Base-by-base conservation (phyloP, 2,888 invertebrate genomes). In the Pheosia gnoma region DNA sequence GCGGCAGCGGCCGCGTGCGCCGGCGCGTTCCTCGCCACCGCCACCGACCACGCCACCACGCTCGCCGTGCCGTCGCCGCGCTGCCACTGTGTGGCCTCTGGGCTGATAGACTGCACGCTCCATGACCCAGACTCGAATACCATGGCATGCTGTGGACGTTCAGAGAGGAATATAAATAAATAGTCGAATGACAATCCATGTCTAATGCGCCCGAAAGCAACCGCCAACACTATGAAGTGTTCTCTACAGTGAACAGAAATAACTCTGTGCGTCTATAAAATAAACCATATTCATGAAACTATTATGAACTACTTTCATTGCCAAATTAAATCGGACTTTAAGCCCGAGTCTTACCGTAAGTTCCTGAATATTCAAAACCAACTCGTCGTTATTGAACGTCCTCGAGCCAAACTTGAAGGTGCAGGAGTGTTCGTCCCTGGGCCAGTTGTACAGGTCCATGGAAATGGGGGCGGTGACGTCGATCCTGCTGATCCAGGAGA, bases 361-460 rank as follows among this genome's bases (percentile, higher is more conserved):
- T 4, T 86, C 79, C 36, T 61, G 72, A 11, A 86, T 64, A 1
- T 62, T 61, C 9, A 91, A 57, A 6, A 95, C 93, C 8, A 96
- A 88, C 72, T 96, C 94, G 38, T 95, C 94, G 0, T 94, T 94
- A 60, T 93, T 92, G 79, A 96, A 95, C 0, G 95, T 95, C 95
- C 97, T 96, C 0, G 97, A 97, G 1, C 96, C 97, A 66, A 98
- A 95, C 77, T 94, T 94, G 64, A 97, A 87, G 54, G 83, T 78
- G 75, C 96, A 96, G 0, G 81, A 86, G 82, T 98, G 97, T 6
- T 88, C 88, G 84, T 98, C 98, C 57, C 93, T 95, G 0, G 98
- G 98, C 97, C 97, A 98, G 66, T 94, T 89, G 13, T 93, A 87
- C 59, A 97, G 90, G 37, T 78, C 71, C 60, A 93, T 69, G 3